These are phyloP conservation scores for Hermaeophaga mercurialis DNA, from an alignment of 2,888 invertebrate species.

Conservation along the genomic window DNA sequence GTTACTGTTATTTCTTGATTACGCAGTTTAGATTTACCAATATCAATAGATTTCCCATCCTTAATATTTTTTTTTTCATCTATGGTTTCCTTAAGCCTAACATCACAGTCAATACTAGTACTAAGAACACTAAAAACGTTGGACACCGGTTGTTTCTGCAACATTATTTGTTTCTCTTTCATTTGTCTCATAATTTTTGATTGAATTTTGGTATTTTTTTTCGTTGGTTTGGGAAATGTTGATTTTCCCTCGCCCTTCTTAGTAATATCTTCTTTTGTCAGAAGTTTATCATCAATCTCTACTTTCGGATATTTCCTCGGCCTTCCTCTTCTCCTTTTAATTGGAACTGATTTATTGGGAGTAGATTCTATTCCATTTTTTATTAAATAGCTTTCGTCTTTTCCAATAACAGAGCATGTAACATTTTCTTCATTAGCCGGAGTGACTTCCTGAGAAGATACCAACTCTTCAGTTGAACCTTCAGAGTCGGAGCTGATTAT, in stretches of 20 bases:
- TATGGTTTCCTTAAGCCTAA: slow-evolving; percentile 14
- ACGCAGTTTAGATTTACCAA: too few relatives aligned
- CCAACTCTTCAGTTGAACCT: too few relatives aligned
- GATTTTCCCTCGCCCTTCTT: neutral
- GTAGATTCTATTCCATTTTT: neutral
- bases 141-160: slow-evolving; percentile 5
- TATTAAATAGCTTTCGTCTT: too few relatives aligned
- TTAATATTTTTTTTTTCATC: slow-evolving; percentile 1
- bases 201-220: slow-evolving; percentile 26
- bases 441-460: neutral
- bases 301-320: slow-evolving; percentile 8
- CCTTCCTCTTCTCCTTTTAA: slow-evolving; percentile 14
- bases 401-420: neutral
- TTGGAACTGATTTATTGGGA: neutral
- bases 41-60: too few relatives aligned
- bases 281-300: slow-evolving; percentile 3
- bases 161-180: slow-evolving; percentile 29
- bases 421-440: neutral
- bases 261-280: neutral
- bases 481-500: too few relatives aligned
- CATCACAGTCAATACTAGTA: slow-evolving; percentile 20
- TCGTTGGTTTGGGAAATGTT: slow-evolving; percentile 12
- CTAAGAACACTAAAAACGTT: neutral
- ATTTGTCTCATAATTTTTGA: slow-evolving; percentile 28
- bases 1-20: too few relatives aligned